Evolutionary conservation across 2,888 invertebrate species (phyloP).

Genomic region (Sinelater perroti): DNA sequence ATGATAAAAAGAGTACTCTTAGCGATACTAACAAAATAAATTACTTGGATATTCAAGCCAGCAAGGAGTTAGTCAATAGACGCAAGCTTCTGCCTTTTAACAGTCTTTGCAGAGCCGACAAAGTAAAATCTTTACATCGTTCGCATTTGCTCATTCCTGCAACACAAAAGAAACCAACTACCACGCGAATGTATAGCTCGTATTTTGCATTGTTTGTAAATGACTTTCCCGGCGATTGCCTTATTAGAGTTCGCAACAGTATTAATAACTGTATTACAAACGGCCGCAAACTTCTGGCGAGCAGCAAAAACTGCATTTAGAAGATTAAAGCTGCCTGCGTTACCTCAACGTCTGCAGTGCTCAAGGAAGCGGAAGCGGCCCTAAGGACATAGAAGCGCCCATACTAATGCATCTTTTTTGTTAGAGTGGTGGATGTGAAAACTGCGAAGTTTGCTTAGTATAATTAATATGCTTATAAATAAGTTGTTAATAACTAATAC

Average conservation of each 20-base stretch:
- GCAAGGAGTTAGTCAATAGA: too few relatives aligned
- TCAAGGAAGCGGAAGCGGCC: background rate
- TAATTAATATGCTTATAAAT: background rate
- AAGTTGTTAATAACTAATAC: background rate
- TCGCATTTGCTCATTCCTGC: background rate
- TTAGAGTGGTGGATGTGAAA: background rate
- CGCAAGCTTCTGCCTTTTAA: too few relatives aligned
- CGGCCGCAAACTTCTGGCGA: constrained; percentile 3
- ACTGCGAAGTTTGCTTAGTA: background rate
- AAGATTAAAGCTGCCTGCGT: constrained; percentile 13
- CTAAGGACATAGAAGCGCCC: background rate
- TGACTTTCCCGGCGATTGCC: background rate
- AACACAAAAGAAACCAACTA: background rate
- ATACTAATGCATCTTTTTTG: background rate
- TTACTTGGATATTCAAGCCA: too few relatives aligned
- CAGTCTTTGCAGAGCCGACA: too few relatives aligned
- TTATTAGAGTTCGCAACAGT: constrained; percentile 3
- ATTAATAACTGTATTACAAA: constrained; percentile 17
- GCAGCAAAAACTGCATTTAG: constrained; percentile 19
- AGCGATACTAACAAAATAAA: too few relatives aligned
- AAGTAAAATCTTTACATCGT: too few relatives aligned
- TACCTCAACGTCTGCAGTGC: background rate
- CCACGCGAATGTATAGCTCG: background rate
- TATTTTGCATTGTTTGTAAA: constrained; percentile 4
- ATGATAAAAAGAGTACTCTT: too few relatives aligned